Percentiles rank a stretch among this genome's conserved stretches.
Conservation (phyloP, 1,140 invertebrate species). For the Magallana angulata region DNA sequence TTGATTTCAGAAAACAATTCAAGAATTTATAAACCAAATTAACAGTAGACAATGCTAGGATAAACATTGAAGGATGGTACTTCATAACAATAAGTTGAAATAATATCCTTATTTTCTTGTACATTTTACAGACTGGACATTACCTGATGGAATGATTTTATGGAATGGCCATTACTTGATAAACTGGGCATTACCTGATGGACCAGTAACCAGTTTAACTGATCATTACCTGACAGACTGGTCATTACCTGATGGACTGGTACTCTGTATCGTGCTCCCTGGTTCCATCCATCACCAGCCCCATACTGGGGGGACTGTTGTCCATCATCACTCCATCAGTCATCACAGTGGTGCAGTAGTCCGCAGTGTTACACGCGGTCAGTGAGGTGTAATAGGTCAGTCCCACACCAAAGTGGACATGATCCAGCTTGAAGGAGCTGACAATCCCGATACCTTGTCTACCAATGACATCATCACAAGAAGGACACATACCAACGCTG, state of each 20-base stretch:
- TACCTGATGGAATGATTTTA: no score
- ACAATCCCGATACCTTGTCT: constrained; percentile 51
- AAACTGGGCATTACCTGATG: no score
- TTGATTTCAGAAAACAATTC: no score
- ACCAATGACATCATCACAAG: constrained; percentile 57
- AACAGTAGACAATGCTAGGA: no score
- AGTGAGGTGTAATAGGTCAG: constrained; percentile 58
- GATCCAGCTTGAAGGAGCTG: not conserved
- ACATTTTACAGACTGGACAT: no score
- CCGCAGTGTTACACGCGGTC: constrained; percentile 60
- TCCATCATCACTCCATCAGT: constrained; percentile 65
- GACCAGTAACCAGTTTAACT: no score
- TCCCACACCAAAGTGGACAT: constrained; percentile 52
- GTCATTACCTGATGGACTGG: constrained; percentile 56
- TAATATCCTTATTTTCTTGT: no score
- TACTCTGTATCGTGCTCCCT: constrained; percentile 59
- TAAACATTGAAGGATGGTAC: no score
- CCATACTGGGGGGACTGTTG: constrained; percentile 54
- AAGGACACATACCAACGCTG: constrained; percentile 58
- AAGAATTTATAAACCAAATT: no score
- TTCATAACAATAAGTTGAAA: no score
- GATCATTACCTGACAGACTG: not conserved
- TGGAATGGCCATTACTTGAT: no score
- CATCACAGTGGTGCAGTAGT: constrained; percentile 54
- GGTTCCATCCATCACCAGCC: constrained; percentile 60